Evolutionary conservation across 2,888 invertebrate genomes (phyloP).

Genomic region (Torymus auratus): DNA sequence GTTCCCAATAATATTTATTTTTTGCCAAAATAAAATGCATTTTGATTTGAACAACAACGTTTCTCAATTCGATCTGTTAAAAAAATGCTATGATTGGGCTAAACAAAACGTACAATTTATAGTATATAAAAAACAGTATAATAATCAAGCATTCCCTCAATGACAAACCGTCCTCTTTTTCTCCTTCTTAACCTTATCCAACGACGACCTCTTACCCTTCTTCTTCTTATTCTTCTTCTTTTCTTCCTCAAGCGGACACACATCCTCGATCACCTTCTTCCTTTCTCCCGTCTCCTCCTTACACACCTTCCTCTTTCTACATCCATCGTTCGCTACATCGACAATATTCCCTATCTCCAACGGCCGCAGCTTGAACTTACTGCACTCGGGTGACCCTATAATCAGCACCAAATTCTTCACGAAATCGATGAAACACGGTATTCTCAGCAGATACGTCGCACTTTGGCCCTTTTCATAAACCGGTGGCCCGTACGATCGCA

Average conservation of each 20-base stretch:
- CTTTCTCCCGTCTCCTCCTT: too few relatives aligned
- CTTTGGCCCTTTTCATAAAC: conserved; percentile 68
- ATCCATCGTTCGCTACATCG: conserved; percentile 57
- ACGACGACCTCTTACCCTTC: background rate
- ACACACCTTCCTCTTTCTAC: background rate
- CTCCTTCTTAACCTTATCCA: background rate
- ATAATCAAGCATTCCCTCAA: background rate
- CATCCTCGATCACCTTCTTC: background rate
- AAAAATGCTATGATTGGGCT: too few relatives aligned
- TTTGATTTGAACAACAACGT: too few relatives aligned
- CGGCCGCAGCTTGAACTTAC: conserved; percentile 66
- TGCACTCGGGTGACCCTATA: conserved; percentile 68
- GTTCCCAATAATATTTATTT: too few relatives aligned
- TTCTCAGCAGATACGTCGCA: conserved; percentile 66
- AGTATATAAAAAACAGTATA: background rate
- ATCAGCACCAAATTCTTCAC: conserved; percentile 65
- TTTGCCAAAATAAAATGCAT: too few relatives aligned
- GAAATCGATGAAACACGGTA: conserved; percentile 67
- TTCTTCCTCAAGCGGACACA: conserved; percentile 26
- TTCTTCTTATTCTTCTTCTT: conserved; percentile 7
- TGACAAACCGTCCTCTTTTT: conserved; percentile 7
- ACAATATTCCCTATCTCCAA: conserved; percentile 67
- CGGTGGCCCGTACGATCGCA: conserved; percentile 68
- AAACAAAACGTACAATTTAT: background rate
- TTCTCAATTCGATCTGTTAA: too few relatives aligned